phyloP scores from a whole-genome alignment of 2,113 vertebrate genomes.

The Brachypodius melanocephalos region DNA sequence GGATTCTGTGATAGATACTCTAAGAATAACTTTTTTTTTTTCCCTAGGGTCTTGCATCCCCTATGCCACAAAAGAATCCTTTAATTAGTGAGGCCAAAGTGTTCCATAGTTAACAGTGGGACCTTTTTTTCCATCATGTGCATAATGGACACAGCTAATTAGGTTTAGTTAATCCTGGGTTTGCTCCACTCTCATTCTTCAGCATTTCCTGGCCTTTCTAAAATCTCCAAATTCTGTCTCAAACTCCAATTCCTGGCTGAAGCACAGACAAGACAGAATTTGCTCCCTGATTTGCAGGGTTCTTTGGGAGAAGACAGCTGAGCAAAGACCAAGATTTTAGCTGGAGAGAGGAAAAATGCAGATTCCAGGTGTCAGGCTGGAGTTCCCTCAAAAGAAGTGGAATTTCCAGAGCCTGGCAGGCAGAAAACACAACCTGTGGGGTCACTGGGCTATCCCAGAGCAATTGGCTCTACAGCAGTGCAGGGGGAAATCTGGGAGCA shows the following conservation, averaged over 20 bases:
- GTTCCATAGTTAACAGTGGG: neutral
- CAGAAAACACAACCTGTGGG: neutral
- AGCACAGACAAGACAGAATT: neutral
- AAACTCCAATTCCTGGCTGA: neutral
- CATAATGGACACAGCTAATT: neutral
- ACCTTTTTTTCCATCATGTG: neutral
- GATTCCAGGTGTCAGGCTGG: neutral
- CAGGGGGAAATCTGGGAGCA: neutral
- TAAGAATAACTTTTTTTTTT: neutral
- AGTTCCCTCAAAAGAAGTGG: neutral
- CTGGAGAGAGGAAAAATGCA: neutral
- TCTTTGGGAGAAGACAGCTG: neutral
- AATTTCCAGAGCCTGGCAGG: neutral
- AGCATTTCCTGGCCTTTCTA: neutral
- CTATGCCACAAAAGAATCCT: neutral
- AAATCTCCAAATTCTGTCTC: neutral
- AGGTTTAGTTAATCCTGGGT: neutral
- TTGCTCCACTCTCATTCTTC: neutral
- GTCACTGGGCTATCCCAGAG: neutral
- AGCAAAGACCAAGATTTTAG: neutral
- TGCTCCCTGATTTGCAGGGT: neutral
- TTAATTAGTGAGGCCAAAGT: neutral
- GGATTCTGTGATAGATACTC: accelerated
- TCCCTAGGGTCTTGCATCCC: neutral
- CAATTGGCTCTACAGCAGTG: neutral